Base-by-base conservation (phyloP, 2,797 vertebrate genomes). In the Telmatherina bonti region DNA sequence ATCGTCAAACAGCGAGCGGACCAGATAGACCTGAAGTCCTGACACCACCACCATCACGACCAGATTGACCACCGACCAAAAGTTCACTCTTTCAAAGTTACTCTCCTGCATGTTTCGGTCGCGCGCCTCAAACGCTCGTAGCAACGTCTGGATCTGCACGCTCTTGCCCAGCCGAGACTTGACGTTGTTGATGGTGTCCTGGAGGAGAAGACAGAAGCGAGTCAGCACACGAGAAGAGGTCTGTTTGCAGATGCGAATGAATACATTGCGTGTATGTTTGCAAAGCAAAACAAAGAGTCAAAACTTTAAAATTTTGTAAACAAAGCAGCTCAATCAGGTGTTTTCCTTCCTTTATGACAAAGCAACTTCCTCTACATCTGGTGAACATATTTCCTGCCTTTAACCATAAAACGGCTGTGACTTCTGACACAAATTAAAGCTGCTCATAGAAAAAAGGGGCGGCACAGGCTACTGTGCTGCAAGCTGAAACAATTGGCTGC, bases 61-160 rank as follows among this genome's bases (percentile, higher is more conserved):
- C 72, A 99, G 81, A 89, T 96, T 99, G 80, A 96, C 84, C 67
- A 95, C 64, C 5, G 97, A 99, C 98, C 98, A 99, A 80, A 97
- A 91, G 90, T 98, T 99, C 67, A 99, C 98, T 66, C 96, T 93
- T 26, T 99, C 94, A 43, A 91, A 97, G 93, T 99, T 99, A 88
- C 96, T 98, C 92, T 99, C 97, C 89, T 99, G 97, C 74, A 98
- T 89, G 82, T 99, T 99, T 57, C 97, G 94, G 91, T 99, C 98
- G 0, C 97, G 96, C 71, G 97, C 97, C 90, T 99, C 98, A 62
- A 99, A 99, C 4, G 98, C 98, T 85, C 93, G 95, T 66, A 99
- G 94, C 70, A 98, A 56, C 0, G 94, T 97, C 92, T 99, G 97
- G 88, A 99, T 96, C 77, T 99, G 97, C 43, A 95, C 89, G 7